phyloP scores from a whole-genome alignment of 2,113 vertebrate species.

The Hemiscyllium ocellatum region DNA sequence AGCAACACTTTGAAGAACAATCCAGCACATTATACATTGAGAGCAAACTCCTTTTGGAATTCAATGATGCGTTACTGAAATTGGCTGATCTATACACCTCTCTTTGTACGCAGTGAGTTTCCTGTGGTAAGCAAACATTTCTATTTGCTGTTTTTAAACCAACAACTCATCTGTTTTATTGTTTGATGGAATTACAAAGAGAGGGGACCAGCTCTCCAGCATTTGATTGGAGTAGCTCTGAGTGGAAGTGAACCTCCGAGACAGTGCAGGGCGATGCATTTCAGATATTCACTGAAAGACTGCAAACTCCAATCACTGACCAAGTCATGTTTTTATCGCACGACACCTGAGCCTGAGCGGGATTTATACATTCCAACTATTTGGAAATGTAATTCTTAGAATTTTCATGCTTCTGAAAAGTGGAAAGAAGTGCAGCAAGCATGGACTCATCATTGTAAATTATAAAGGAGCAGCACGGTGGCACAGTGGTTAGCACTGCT shows the following conservation, averaged over 20 bases:
- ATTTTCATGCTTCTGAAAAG: not conserved
- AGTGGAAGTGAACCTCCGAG: not conserved
- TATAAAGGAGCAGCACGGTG: too few relatives aligned
- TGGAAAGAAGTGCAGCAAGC: not conserved
- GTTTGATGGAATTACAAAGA: not conserved
- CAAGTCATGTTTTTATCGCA: not conserved
- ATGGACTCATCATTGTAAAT: not conserved
- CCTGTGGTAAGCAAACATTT: constrained; percentile 67
- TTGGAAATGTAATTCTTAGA: not conserved
- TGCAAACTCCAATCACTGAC: not conserved
- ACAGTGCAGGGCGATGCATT: not conserved
- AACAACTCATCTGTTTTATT: not conserved
- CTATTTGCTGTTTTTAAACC: constrained; percentile 42
- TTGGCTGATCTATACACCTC: constrained; percentile 66
- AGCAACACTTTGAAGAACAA: constrained; percentile 41
- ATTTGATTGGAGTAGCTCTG: not conserved
- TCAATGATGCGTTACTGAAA: constrained; percentile 63
- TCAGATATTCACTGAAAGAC: not conserved
- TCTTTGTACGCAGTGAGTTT: constrained; percentile 58
- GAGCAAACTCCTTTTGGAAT: constrained; percentile 57
- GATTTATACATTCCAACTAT: not conserved
- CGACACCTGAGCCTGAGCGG: not conserved
- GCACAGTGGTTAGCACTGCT: too few relatives aligned
- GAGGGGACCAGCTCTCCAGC: not conserved
- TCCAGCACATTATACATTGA: constrained; percentile 49